Conservation (phyloP, 1,140 invertebrate species). For the Papilio dardanus region DNA sequence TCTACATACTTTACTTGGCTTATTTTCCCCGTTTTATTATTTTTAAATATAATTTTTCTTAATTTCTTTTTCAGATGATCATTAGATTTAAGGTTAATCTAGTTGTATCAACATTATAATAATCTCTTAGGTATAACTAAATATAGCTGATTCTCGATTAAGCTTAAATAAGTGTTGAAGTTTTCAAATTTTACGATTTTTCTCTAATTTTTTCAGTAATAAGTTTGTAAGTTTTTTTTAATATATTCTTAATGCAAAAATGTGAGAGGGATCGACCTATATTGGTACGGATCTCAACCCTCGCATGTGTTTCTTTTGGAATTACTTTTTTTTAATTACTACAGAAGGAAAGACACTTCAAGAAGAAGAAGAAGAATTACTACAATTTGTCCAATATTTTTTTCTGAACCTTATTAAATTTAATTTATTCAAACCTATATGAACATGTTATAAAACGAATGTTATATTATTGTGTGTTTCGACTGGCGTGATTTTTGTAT, state of each 20-base stretch:
- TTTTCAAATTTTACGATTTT: neutral
- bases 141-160: neutral
- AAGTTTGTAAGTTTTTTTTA: neutral
- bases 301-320: neutral
- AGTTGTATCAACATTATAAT: neutral
- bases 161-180: neutral
- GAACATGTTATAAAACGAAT: no score
- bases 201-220: neutral
- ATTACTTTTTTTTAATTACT: neutral
- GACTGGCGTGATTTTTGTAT: no score
- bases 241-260: neutral
- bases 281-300: neutral
- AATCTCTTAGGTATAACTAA: neutral
- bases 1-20: neutral
- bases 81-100: neutral
- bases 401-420: no score
- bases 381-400: no score
- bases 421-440: no score
- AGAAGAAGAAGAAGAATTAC: no score
- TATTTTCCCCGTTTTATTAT: neutral
- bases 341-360: no score
- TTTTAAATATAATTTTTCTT: neutral
- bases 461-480: no score
- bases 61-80: neutral
- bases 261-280: neutral